Conservation (phyloP, 2,797 vertebrate species). For the Sylvia borin region DNA sequence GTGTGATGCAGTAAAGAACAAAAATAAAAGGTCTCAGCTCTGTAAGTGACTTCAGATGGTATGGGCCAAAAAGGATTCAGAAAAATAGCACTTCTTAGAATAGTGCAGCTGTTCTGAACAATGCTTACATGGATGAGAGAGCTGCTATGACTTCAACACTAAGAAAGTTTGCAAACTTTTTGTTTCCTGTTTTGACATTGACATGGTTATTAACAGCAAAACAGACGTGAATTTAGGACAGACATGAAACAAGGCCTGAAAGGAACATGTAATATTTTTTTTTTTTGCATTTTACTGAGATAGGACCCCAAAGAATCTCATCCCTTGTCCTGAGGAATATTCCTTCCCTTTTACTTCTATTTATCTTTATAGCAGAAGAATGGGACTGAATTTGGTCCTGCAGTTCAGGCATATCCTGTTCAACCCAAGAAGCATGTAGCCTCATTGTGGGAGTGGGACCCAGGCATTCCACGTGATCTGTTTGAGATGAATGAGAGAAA, state of each 20-base stretch:
- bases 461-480: not conserved
- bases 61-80: not conserved
- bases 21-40: not conserved
- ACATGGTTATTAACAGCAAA: conserved; percentile 2
- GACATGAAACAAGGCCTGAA: not conserved
- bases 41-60: not conserved
- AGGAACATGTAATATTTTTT: not conserved
- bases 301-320: not conserved
- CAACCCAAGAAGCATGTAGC: not conserved
- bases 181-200: conserved; percentile 4
- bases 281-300: not conserved
- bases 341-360: not conserved
- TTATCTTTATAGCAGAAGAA: not conserved
- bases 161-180: not conserved
- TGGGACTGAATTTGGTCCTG: not conserved
- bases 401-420: not conserved
- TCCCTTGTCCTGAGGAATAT: not conserved
- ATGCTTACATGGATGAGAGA: not conserved
- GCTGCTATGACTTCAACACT: not conserved
- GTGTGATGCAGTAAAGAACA: not conserved
- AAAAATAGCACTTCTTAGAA: not conserved
- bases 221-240: not conserved
- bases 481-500: not conserved
- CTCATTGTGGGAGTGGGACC: not conserved
- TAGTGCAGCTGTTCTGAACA: not conserved